Conservation (phyloP, 2,113 vertebrate genomes). For the Trichechus manatus region DNA sequence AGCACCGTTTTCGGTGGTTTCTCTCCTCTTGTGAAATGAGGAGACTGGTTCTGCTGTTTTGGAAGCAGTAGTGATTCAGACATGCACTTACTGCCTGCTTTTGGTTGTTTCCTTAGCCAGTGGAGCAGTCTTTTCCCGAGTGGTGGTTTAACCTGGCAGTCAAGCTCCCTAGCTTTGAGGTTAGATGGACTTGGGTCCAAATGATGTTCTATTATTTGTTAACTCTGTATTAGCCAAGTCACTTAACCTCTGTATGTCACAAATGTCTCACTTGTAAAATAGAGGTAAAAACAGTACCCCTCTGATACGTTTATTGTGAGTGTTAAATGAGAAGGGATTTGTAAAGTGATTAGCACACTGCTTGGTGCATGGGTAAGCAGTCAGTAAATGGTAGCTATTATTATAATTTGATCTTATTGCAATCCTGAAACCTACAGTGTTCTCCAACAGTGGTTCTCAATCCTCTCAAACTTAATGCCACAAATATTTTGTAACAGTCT, state of each 20-base stretch:
- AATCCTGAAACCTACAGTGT: not conserved
- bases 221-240: not conserved
- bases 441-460: not conserved
- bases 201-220: not conserved
- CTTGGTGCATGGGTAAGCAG: not conserved
- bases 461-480: not conserved
- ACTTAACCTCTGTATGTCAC: not conserved
- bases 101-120: not conserved
- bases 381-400: not conserved
- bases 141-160: not conserved
- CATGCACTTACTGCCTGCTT: not conserved
- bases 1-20: not conserved
- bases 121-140: not conserved
- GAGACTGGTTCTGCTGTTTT: not conserved
- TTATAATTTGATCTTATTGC: constrained; percentile 11
- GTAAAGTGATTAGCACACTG: not conserved
- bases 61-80: not conserved
- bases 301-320: not conserved
- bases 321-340: constrained; percentile 7
- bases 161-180: not conserved
- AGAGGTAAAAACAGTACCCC: not conserved
- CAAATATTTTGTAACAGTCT: constrained; percentile 30
- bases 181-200: not conserved
- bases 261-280: not conserved
- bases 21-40: not conserved